phyloP scores from a whole-genome alignment of 2,888 invertebrate species.

The Oasisia sp. region DNA sequence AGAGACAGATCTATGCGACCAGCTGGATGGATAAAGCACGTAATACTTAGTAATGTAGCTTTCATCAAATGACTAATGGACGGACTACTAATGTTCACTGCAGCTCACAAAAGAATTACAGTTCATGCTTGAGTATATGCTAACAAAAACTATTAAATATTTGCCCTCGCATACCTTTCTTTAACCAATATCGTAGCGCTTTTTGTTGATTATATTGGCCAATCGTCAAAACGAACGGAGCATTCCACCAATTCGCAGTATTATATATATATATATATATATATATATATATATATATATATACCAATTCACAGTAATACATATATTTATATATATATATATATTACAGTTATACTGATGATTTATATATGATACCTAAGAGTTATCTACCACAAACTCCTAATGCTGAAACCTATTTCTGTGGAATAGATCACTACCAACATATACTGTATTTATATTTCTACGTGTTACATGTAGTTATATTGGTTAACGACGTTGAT shows the following conservation, averaged over 20 bases:
- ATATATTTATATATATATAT: too few relatives aligned
- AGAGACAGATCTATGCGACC: background rate
- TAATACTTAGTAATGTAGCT: background rate
- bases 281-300: too few relatives aligned
- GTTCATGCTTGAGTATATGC: too few relatives aligned
- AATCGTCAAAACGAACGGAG: background rate
- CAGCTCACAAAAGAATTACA: too few relatives aligned
- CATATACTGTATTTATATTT: background rate
- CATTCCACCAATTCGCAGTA: background rate
- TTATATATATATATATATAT: background rate
- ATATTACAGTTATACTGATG: background rate
- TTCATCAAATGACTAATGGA: background rate
- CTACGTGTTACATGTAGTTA: background rate
- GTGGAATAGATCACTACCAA: background rate
- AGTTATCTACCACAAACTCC: background rate
- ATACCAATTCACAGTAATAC: background rate
- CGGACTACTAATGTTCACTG: too few relatives aligned
- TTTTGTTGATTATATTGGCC: too few relatives aligned
- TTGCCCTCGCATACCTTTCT: too few relatives aligned
- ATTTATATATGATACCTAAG: background rate
- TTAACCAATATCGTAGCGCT: too few relatives aligned
- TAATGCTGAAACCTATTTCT: background rate
- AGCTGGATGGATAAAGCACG: background rate
- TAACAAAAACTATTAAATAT: too few relatives aligned
- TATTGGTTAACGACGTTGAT: background rate